These are phyloP conservation scores for Ametastegia equiseti DNA, from an alignment of 2,888 invertebrate genomes.

Conservation along the genomic window DNA sequence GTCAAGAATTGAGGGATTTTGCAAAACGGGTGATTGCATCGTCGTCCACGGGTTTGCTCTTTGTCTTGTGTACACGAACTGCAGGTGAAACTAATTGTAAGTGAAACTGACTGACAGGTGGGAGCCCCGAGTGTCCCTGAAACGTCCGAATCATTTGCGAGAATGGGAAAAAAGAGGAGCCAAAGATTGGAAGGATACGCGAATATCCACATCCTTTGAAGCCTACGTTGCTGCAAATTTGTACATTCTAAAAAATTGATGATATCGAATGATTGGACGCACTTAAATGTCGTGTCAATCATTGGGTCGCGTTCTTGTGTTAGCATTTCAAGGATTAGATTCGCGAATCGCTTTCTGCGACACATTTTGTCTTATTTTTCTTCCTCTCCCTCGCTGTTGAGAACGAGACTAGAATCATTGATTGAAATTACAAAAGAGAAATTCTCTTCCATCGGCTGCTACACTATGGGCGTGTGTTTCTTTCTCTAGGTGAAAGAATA, in stretches of 20 bases:
- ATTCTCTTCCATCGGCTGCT: slow-evolving; percentile 3
- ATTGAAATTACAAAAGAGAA: slow-evolving; percentile 28
- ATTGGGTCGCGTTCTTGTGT: background rate
- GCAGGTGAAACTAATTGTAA: background rate
- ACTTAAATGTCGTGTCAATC: background rate
- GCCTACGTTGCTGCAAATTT: too few species aligned
- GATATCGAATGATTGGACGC: too few species aligned
- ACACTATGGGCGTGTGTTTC: too few species aligned
- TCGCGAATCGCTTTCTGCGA: background rate
- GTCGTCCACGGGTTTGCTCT: too few species aligned
- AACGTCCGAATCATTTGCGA: background rate
- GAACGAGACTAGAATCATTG: background rate
- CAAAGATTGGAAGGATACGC: slow-evolving; percentile 2
- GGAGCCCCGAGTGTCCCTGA: slow-evolving; percentile 4
- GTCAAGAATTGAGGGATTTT: too few species aligned
- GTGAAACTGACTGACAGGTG: background rate
- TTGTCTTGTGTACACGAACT: background rate
- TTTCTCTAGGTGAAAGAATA: background rate
- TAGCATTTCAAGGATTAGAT: background rate
- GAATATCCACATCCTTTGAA: background rate
- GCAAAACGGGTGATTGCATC: too few species aligned
- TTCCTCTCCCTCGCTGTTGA: background rate
- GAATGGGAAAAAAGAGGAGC: background rate
- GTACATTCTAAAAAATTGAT: too few species aligned
- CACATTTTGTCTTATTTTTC: background rate